phyloP scores from a whole-genome alignment of 2,888 invertebrate genomes.

The Xestoiulus laeticollis region DNA sequence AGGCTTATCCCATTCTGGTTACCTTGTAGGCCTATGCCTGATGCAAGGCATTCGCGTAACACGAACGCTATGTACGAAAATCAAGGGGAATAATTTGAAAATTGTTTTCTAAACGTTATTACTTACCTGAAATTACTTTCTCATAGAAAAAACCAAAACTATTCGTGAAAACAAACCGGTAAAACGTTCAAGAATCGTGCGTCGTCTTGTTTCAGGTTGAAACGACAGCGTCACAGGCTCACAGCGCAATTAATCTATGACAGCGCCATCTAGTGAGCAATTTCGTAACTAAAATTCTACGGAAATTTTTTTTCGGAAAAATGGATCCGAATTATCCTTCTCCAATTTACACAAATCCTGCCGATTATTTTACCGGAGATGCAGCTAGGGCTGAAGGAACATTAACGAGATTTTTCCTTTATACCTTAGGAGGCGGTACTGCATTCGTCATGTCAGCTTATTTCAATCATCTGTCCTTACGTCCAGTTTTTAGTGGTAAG shows the following conservation, averaged over 20 bases:
- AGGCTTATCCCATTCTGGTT: no score
- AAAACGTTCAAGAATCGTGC: not conserved
- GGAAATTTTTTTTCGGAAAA: not conserved
- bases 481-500: slow-evolving; percentile 13
- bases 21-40: not conserved
- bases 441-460: slow-evolving; percentile 56
- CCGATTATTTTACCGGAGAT: slow-evolving; percentile 43
- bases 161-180: not conserved
- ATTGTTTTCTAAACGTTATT: not conserved
- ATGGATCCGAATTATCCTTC: slow-evolving; percentile 48
- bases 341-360: slow-evolving; percentile 44
- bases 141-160: not conserved
- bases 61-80: not conserved
- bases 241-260: no score
- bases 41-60: not conserved
- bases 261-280: slow-evolving; percentile 17
- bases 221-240: no score
- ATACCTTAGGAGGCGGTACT: not conserved
- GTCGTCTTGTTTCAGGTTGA: not conserved
- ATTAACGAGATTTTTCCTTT: not conserved
- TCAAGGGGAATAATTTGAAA: not conserved
- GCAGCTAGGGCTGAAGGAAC: not conserved
- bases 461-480: slow-evolving; percentile 55
- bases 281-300: not conserved
- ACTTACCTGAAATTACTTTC: not conserved